Percentiles rank a stretch among this genome's conserved stretches.
Conservation (phyloP, 2,113 vertebrate species). For the Eulemur macaco region DNA sequence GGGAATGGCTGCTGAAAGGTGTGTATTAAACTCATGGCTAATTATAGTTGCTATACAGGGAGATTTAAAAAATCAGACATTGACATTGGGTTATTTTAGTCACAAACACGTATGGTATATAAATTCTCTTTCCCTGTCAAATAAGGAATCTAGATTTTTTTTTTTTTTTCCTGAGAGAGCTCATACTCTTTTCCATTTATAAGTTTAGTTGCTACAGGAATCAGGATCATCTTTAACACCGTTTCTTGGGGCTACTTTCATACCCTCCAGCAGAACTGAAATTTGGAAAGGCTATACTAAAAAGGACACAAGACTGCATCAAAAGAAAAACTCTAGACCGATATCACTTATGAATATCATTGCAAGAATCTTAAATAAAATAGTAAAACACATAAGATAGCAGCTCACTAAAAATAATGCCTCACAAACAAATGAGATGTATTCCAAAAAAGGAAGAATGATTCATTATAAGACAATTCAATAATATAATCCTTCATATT, state of each 20-base stretch:
- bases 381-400: not conserved
- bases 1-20: not conserved
- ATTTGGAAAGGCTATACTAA: not conserved
- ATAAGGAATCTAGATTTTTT: not conserved
- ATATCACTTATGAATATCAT: not conserved
- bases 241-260: not conserved
- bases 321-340: not conserved
- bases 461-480: not conserved
- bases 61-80: not conserved
- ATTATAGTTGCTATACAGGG: not conserved
- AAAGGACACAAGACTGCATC: not conserved
- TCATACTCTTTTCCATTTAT: not conserved
- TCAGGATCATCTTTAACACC: not conserved
- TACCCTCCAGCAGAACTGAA: not conserved
- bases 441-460: constrained; percentile 5
- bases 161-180: not conserved
- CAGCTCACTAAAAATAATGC: not conserved
- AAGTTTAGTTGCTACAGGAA: not conserved
- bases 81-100: constrained; percentile 43
- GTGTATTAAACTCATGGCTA: not conserved
- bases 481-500: not conserved
- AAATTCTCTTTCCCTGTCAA: constrained; percentile 37
- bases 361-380: not conserved
- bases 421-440: not conserved
- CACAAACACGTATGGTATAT: not conserved